Evolutionary conservation across 2,113 vertebrate species (phyloP), one percentile per base, ranked within the genome.

Genomic region (Xenotilapia leptura): DNA sequence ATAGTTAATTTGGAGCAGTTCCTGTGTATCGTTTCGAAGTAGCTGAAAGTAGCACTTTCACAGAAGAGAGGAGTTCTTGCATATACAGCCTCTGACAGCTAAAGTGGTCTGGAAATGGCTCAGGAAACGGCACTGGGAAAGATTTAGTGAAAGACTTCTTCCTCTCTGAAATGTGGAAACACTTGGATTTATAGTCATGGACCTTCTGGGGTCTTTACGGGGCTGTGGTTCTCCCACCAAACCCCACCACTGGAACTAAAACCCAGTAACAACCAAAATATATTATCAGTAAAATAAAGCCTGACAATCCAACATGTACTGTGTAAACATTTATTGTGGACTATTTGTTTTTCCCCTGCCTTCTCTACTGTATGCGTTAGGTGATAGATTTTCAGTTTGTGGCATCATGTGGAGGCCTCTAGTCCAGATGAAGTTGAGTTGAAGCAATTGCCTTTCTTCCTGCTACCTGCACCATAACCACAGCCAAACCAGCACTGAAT

Each of bases 121-220:
- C 4, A 9, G 17, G 56, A 80, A 68, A 77, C 45, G 1, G 47
- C 8, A 58, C 45, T 65, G 65, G 54, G 51, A 55, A 83, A 6
- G 36, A 68, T 73, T 79, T 73, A 70, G 47, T 56, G 23, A 79
- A 86, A 83, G 45, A 81, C 40, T 65, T 40, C 40, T 86, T 65
- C 68, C 75, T 92, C 26, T 49, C 28, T 84, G 68, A 65, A 86
- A 83, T 92, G 77, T 87, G 75, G 86, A 93, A 93, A 84, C 26
- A 82, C 47, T 7, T 38, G 26, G 56, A 91, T 87, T 89, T 83
- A 84, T 56, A 79, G 56, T 70, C 33, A 83, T 10, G 6, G 56
- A 75, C 62, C 65, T 83, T 49, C 33, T 23, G 53, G 28, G 36
- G 62, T n/a, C 47, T 28, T 11, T 81, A 56, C 8, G 2, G 38